These are phyloP conservation scores for Scaptomyza reducta DNA, from an alignment of 2,888 invertebrate species.

Conservation along the genomic window DNA sequence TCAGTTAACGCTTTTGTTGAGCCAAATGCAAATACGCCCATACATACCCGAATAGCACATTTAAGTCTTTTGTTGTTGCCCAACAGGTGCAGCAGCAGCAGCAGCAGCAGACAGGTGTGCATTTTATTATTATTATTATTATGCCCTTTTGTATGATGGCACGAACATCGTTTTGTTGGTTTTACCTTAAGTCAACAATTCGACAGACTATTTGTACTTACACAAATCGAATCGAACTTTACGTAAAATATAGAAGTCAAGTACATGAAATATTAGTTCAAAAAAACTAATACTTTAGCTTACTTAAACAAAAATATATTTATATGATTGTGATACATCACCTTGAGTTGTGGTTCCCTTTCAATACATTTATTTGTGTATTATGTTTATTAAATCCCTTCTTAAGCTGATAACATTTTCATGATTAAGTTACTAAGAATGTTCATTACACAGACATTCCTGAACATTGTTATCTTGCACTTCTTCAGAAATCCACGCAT, in stretches of 20 bases:
- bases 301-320: too few species aligned
- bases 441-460: background rate
- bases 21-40: slow-evolving; percentile 23
- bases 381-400: background rate
- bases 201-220: slow-evolving; percentile 15
- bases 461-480: background rate
- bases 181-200: slow-evolving; percentile 11
- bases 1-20: slow-evolving; percentile 20
- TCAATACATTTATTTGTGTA: too few species aligned
- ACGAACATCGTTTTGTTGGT: slow-evolving; percentile 9
- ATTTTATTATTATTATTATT: slow-evolving; percentile 6
- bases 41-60: slow-evolving; percentile 11
- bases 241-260: too few species aligned
- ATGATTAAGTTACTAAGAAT: background rate
- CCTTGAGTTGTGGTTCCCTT: too few species aligned
- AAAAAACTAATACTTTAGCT: too few species aligned
- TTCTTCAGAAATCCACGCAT: background rate
- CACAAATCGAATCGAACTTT: background rate
- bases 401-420: background rate
- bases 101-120: slow-evolving; percentile 37
- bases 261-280: too few species aligned
- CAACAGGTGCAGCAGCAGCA: slow-evolving; percentile 16
- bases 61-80: background rate
- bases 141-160: slow-evolving; percentile 11
- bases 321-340: too few species aligned